Percentiles rank a stretch among this genome's conserved stretches.
These are phyloP conservation scores for Capromys pilorides DNA, from an alignment of 2,797 vertebrate species.

Conservation along the genomic window DNA sequence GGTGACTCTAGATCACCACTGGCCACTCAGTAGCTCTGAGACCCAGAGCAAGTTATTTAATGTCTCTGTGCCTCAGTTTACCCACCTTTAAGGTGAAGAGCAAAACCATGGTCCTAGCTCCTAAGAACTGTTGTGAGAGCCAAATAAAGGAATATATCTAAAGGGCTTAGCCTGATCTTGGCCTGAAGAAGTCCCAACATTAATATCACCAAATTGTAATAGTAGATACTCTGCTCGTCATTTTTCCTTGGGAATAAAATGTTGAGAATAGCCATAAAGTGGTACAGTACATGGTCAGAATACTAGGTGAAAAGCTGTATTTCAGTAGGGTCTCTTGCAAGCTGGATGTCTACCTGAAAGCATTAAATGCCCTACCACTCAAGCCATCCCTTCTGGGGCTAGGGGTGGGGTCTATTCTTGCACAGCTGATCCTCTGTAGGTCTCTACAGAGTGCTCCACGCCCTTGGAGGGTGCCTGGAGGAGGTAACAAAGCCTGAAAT, in stretches of 20 bases:
- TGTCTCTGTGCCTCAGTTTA: neutral
- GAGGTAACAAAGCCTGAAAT: neutral
- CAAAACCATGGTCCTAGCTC: neutral
- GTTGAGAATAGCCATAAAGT: neutral
- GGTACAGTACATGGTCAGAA: neutral
- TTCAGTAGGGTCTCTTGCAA: neutral
- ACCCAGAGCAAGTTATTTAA: neutral
- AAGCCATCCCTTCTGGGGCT: neutral
- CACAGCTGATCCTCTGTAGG: neutral
- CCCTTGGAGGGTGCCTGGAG: neutral
- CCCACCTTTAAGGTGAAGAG: neutral
- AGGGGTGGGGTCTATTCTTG: neutral
- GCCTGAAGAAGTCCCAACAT: accelerated
- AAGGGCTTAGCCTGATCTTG: neutral
- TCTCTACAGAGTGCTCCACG: neutral
- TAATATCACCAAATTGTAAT: neutral
- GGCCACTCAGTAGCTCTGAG: neutral
- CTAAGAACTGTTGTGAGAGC: neutral
- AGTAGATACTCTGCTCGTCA: neutral
- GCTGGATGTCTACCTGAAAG: conserved; percentile 25
- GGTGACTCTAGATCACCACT: neutral
- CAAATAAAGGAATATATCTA: neutral
- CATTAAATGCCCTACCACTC: neutral
- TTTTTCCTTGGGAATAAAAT: neutral
- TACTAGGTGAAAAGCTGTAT: neutral